Percentiles rank a stretch among this genome's conserved stretches.
Conservation (phyloP, 2,797 vertebrate species). For the Masticophis lateralis region DNA sequence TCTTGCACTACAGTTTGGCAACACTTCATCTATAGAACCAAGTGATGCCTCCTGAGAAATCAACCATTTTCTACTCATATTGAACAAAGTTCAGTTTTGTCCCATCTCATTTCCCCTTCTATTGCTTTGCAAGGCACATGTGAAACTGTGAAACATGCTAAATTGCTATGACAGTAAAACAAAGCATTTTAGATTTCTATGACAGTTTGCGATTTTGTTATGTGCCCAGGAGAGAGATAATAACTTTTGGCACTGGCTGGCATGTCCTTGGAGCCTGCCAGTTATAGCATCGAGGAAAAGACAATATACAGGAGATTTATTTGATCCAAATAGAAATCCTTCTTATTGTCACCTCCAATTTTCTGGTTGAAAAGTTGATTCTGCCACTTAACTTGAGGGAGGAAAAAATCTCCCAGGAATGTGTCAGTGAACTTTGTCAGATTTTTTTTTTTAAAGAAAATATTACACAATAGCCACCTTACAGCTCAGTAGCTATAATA, state of each 20-base stretch:
- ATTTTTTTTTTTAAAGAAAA: background rate
- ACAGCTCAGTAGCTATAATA: background rate
- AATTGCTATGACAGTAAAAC: background rate
- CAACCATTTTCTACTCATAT: background rate
- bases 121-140: background rate
- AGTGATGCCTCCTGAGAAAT: background rate
- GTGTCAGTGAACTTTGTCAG: background rate
- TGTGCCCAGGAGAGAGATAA: background rate
- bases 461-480: background rate
- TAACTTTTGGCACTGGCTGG: background rate
- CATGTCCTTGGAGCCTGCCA: constrained; percentile 1
- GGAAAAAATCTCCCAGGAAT: background rate
- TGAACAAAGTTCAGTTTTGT: background rate
- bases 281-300: constrained; percentile 4
- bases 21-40: background rate
- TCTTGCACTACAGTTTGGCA: background rate
- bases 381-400: constrained; percentile 1
- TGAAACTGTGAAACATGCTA: background rate
- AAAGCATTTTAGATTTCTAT: constrained; percentile 9
- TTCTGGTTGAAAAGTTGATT: constrained; percentile 5
- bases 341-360: constrained; percentile 22
- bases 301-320: constrained; percentile 14
- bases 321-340: constrained; percentile 20
- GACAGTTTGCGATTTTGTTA: background rate
- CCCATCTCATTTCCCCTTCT: background rate